phyloP scores from a whole-genome alignment of 1,140 invertebrate species.

The Temnothorax longispinosus region DNA sequence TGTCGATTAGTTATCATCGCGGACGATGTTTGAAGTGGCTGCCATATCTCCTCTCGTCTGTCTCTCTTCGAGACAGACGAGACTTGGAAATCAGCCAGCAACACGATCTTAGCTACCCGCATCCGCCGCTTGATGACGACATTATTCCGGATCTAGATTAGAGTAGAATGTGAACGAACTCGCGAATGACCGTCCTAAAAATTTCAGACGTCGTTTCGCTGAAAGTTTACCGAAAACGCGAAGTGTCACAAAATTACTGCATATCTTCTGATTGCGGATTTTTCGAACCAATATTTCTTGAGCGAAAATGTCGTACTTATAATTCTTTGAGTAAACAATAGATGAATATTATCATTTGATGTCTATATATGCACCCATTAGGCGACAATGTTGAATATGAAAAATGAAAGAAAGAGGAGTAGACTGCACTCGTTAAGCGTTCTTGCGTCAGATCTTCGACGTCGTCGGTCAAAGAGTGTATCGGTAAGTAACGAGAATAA shows the following conservation, averaged over 20 bases:
- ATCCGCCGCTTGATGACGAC: neutral
- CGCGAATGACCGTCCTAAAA: neutral
- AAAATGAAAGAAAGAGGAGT: neutral
- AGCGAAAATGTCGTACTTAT: neutral
- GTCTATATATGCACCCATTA: neutral
- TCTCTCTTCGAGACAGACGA: neutral
- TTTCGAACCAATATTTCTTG: neutral
- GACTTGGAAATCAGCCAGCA: conserved; percentile 27
- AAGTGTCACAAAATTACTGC: neutral
- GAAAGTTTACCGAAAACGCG: neutral
- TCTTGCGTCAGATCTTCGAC: neutral
- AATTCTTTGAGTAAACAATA: neutral
- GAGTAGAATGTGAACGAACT: conserved; percentile 48
- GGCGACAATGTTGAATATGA: neutral
- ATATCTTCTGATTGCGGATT: neutral
- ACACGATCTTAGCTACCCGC: neutral
- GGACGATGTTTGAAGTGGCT: neutral
- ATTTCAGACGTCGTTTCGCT: neutral
- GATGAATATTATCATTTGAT: neutral
- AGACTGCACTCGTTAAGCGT: neutral
- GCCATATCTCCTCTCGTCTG: neutral
- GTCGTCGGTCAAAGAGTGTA: neutral
- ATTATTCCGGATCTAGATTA: conserved; percentile 46
- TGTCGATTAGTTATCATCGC: conserved; percentile 11
- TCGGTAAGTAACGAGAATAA: conserved; percentile 62